A percentile compares a stretch with the other conserved stretches of the same genome.
Evolutionary conservation across 2,888 invertebrate species (phyloP).

Genomic region (Euplexia lucipara): DNA sequence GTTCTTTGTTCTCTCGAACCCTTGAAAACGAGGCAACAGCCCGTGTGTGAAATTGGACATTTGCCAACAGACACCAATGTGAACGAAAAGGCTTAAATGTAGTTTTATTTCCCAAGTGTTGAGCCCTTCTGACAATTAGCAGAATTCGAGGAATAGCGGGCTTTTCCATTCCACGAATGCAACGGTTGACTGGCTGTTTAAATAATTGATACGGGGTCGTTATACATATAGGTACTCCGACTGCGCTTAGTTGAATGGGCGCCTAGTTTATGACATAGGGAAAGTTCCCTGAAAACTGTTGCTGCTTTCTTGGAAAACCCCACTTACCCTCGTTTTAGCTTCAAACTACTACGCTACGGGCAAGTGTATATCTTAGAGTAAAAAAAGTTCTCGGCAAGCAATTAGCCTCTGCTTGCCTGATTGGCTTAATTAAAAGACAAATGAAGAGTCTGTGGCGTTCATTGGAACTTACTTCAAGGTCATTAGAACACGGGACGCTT

Average conservation of each 20-base stretch:
- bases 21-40: conserved; percentile 73
- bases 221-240: conserved; percentile 8
- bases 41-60: conserved; percentile 71
- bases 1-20: conserved; percentile 76
- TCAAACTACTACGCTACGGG: neutral
- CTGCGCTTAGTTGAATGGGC: conserved; percentile 5
- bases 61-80: conserved; percentile 59
- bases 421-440: conserved; percentile 41
- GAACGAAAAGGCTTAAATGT: conserved; percentile 59
- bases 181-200: conserved; percentile 30
- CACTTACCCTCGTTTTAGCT: conserved; percentile 7
- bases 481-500: conserved; percentile 62
- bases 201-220: conserved; percentile 37
- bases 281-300: conserved; percentile 22
- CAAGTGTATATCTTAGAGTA: neutral
- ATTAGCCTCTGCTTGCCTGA: conserved; percentile 15
- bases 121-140: conserved; percentile 62
- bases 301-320: conserved; percentile 17
- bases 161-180: conserved; percentile 57
- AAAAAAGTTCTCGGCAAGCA: neutral
- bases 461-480: conserved; percentile 69
- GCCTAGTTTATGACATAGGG: conserved; percentile 25
- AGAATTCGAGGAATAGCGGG: conserved; percentile 57
- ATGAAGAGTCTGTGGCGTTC: conserved; percentile 40
- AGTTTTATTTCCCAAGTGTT: conserved; percentile 52